A percentile compares a stretch with the other conserved stretches of the same genome.
Evolutionary conservation across 2,113 vertebrate species (phyloP).

Genomic region (Acanthisitta chloris): DNA sequence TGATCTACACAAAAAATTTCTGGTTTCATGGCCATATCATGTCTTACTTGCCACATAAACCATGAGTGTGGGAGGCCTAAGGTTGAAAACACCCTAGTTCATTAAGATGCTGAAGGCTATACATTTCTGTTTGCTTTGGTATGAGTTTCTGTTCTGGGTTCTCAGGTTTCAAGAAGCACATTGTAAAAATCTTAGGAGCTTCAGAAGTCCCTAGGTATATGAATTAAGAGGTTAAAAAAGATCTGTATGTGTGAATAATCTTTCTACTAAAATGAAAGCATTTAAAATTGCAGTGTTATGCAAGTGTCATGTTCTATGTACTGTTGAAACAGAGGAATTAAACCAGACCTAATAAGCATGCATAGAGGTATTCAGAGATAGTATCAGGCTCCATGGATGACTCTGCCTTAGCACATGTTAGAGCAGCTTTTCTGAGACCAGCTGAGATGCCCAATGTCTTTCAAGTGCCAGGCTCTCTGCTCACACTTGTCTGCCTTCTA

Average conservation of each 20-base stretch:
- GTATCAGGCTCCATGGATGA: not conserved
- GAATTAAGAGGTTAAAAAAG: not conserved
- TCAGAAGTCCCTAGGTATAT: not conserved
- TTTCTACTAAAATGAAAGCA: not conserved
- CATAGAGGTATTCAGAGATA: not conserved
- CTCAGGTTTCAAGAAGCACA: not conserved
- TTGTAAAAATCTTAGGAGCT: not conserved
- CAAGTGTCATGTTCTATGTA: not conserved
- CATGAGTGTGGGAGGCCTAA: not conserved
- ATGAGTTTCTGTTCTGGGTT: not conserved
- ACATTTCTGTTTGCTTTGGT: not conserved
- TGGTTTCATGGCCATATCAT: not conserved
- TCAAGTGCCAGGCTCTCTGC: not conserved
- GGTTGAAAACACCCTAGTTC: not conserved
- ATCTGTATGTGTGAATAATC: not conserved
- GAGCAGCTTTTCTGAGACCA: not conserved
- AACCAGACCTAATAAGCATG: not conserved
- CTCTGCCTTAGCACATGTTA: not conserved
- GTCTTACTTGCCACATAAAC: not conserved
- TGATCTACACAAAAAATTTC: not conserved
- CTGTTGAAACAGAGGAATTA: constrained; percentile 14
- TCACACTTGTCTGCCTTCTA: not conserved
- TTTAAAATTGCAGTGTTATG: not conserved
- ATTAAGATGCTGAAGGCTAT: not conserved
- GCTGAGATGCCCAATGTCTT: not conserved